Evolutionary conservation across 2,888 invertebrate species (phyloP), one percentile per base, ranked within the genome.

Genomic region (Yponomeuta plumbellus): DNA sequence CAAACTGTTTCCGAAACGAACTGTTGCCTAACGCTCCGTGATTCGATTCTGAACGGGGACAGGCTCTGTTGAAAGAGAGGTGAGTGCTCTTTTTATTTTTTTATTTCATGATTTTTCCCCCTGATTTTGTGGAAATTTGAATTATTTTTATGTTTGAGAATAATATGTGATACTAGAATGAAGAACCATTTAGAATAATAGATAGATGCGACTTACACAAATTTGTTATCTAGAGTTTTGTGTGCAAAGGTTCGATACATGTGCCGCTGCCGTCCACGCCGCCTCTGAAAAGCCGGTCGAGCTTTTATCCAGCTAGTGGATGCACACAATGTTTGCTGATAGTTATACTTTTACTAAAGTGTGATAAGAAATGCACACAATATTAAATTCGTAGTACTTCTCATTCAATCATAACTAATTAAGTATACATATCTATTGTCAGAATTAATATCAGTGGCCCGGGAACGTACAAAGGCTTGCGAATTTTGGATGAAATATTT

Each of bases 201-300:
- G 2, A 10, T 1, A 44, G 8, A 52, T 52, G 44, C 34, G 6
- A 34, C 34, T 34, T 34, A 34, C 13, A 52, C 44, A 13, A 52
- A 52, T 52, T 13, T 17, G 44, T 17, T 52, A 34, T 10, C 34
- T 34, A 5, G 6, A 34, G 34, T 34, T 34, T 34, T 34, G 34
- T 34, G 34, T 34, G 13, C 44, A 52, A 52, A 52, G 17, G 44
- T 17, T 17, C 17, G 17, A 52, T 17, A 17, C 44, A 52, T 52
- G 44, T 52, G 44, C 44, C 59, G 21, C 59, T 5, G 21, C 59
- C 59, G 57, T 20, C 23, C 59, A 11, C 59, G 59, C 59, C 13
- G 59, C 21, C 59, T 23, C 21, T 26, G 61, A 34, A 61, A 61
- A 61, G 61, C 61, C 61, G 61, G 61, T 34, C 26, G 26, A 61